phyloP scores from a whole-genome alignment of 1,140 invertebrate genomes.

The Tetramorium alpestre region DNA sequence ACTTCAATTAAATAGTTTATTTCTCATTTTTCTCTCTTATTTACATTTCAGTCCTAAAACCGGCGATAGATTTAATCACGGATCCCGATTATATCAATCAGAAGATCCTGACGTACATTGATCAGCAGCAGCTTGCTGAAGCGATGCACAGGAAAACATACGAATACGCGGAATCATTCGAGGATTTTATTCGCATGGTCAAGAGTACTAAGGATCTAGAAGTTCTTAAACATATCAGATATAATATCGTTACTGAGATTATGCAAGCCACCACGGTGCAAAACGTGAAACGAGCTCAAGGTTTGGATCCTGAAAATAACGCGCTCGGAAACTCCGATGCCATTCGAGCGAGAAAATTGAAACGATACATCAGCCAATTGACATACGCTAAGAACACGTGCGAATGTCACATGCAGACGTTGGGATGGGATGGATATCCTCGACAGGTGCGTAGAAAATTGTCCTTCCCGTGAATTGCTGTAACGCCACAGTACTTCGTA shows the following conservation, averaged over 20 bases:
- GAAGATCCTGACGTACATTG: conserved; percentile 93
- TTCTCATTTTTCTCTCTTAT: not conserved
- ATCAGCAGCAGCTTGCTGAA: conserved; percentile 91
- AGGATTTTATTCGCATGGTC: conserved; percentile 95
- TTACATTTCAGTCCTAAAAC: conserved; percentile 90
- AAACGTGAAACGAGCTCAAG: conserved; percentile 94
- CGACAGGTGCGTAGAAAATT: conserved; percentile 75
- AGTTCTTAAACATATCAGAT: conserved; percentile 93
- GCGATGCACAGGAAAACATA: conserved; percentile 93
- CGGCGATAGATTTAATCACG: conserved; percentile 93
- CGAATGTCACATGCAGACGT: conserved; percentile 91
- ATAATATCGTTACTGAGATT: conserved; percentile 95
- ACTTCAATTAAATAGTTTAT: not conserved
- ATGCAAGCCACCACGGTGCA: conserved; percentile 97
- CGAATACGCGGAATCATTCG: conserved; percentile 95
- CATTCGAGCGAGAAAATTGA: conserved; percentile 90
- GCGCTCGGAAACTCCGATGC: conserved; percentile 89
- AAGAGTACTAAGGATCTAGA: conserved; percentile 93
- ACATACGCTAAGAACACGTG: conserved; percentile 94
- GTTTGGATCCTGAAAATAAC: conserved; percentile 90
- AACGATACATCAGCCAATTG: conserved; percentile 93
- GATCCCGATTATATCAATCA: conserved; percentile 97
- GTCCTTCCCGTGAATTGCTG: not conserved
- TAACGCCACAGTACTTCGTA: conserved; percentile 21
- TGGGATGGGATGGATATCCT: conserved; percentile 93